Percentiles rank a stretch among this genome's conserved stretches.
phyloP scores from a whole-genome alignment of 2,797 vertebrate genomes.

The Pseudotriccus pelzelni region DNA sequence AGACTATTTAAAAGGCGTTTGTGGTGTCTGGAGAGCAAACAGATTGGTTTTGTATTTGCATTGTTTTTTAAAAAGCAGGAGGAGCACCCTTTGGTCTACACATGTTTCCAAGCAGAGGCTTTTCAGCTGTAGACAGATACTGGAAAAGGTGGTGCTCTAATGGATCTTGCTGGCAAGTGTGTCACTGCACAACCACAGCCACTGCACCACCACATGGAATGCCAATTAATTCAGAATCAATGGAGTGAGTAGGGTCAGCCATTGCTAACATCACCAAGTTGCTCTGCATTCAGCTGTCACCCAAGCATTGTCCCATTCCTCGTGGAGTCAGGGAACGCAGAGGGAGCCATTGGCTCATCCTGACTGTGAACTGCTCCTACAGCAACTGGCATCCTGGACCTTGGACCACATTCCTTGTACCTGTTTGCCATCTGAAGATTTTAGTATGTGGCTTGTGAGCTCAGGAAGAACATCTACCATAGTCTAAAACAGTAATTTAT shows the following conservation, averaged over 20 bases:
- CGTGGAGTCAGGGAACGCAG: background rate
- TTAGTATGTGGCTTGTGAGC: background rate
- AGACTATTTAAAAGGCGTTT: background rate
- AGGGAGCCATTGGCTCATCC: background rate
- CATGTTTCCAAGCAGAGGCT: background rate
- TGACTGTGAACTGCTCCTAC: background rate
- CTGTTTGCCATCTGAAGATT: background rate
- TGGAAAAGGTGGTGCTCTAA: background rate
- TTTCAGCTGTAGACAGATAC: background rate
- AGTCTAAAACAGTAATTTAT: background rate
- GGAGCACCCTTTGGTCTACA: background rate
- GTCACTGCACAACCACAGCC: background rate
- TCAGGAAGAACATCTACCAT: background rate
- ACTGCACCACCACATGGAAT: fast-evolving
- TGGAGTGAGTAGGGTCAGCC: background rate
- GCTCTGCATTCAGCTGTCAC: background rate
- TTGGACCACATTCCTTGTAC: fast-evolving
- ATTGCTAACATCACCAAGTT: background rate
- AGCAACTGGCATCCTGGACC: background rate
- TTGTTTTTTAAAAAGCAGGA: background rate
- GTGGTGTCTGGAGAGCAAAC: background rate
- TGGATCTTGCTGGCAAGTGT: background rate
- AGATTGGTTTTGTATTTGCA: background rate
- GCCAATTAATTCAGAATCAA: fast-evolving
- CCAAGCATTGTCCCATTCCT: background rate